Evolutionary conservation across 2,888 invertebrate genomes (phyloP).

Genomic region (Ryuthela nishihirai): DNA sequence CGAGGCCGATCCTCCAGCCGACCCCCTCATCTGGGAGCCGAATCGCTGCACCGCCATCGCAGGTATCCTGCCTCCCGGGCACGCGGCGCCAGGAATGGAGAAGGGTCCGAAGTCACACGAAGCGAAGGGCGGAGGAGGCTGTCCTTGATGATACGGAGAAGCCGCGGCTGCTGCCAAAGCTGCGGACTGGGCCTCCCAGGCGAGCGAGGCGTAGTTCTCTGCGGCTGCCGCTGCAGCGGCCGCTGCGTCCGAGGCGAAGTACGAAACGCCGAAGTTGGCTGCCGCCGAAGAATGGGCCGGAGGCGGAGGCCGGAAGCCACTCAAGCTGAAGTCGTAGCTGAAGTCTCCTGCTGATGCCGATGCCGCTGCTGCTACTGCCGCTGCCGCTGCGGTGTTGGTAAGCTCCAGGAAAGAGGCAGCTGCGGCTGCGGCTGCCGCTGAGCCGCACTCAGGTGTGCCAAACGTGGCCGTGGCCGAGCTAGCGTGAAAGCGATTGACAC

Average conservation of each 20-base stretch:
- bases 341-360: constrained; percentile 24
- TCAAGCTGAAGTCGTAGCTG: constrained; percentile 24
- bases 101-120: constrained; percentile 24
- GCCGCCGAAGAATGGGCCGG: constrained; percentile 1
- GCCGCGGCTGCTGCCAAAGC: constrained; percentile 19
- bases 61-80: constrained; percentile 8
- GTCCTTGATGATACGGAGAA: constrained; percentile 5
- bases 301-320: constrained; percentile 10
- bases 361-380: constrained; percentile 21
- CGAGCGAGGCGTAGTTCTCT: constrained; percentile 32
- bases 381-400: constrained; percentile 30
- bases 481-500: constrained; percentile 41
- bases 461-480: constrained; percentile 30
- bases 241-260: constrained; percentile 7
- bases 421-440: constrained; percentile 19
- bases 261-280: neutral
- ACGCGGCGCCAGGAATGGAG: constrained; percentile 2
- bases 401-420: constrained; percentile 27
- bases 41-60: constrained; percentile 31
- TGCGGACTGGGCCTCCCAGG: constrained; percentile 35
- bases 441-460: constrained; percentile 37
- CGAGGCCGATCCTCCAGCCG: constrained; percentile 4
- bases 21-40: neutral
- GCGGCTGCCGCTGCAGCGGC: constrained; percentile 20
- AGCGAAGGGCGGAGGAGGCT: constrained; percentile 2